Percentiles rank a stretch among this genome's conserved stretches.
phyloP scores from a whole-genome alignment of 2,113 vertebrate species.

The Capreolus pygargus region DNA sequence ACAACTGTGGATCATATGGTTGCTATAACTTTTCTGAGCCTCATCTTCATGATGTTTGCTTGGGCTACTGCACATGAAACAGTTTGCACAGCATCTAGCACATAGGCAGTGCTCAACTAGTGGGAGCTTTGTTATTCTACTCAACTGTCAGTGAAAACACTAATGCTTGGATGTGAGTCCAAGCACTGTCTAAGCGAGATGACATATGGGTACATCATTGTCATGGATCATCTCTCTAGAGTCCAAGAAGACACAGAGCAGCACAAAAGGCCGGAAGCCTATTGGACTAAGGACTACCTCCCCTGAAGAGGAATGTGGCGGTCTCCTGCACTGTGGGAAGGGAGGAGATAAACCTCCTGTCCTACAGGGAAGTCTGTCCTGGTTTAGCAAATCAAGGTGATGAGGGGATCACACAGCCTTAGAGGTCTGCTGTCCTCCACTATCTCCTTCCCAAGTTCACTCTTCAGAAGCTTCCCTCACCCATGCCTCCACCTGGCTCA shows the following conservation, averaged over 20 bases:
- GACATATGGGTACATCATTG: accelerated
- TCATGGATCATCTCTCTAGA: background rate
- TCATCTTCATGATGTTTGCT: background rate
- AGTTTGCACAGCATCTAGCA: background rate
- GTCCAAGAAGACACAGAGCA: background rate
- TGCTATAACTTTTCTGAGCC: background rate
- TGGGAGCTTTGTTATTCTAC: accelerated
- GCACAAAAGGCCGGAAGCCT: background rate
- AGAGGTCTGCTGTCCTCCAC: background rate
- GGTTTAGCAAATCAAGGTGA: background rate
- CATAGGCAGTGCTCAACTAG: too few species aligned
- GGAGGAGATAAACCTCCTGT: background rate
- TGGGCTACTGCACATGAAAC: background rate
- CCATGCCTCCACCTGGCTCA: background rate
- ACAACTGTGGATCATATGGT: background rate
- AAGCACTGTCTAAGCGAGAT: background rate
- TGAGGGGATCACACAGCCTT: background rate
- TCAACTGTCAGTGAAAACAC: background rate
- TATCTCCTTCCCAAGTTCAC: background rate
- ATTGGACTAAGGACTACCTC: background rate
- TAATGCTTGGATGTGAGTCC: background rate
- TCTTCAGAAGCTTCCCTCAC: background rate
- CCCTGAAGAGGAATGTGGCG: background rate
- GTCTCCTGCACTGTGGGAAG: background rate
- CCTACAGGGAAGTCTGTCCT: background rate